These are phyloP conservation scores for Reticulitermes speratus DNA, from an alignment of 1,140 invertebrate species.

Conservation along the genomic window DNA sequence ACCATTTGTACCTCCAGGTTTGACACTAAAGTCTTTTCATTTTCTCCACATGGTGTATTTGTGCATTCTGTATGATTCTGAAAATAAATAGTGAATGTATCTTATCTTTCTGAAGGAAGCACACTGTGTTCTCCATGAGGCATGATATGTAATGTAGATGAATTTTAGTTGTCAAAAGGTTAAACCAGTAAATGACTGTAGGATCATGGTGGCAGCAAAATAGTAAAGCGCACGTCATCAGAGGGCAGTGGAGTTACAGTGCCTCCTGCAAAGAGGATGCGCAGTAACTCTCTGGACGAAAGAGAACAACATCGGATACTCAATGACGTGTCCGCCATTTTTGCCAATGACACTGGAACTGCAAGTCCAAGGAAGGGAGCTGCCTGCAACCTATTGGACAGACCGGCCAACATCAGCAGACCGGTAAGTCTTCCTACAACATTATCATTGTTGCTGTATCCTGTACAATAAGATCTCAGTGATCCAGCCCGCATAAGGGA, in stretches of 20 bases:
- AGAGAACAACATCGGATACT: not conserved
- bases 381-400: slow-evolving; percentile 58
- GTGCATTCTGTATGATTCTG: too few species aligned
- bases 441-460: too few species aligned
- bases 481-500: too few species aligned
- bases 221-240: slow-evolving; percentile 11
- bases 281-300: slow-evolving; percentile 24
- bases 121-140: too few species aligned
- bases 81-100: too few species aligned
- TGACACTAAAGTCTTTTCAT: too few species aligned
- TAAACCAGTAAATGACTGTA: not conserved
- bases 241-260: not conserved
- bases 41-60: too few species aligned
- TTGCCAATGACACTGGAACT: slow-evolving; percentile 49
- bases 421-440: slow-evolving; percentile 55
- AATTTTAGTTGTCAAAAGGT: too few species aligned
- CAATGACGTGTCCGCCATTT: slow-evolving; percentile 1
- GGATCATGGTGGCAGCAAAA: slow-evolving; percentile 24
- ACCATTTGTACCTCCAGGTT: too few species aligned
- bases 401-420: slow-evolving; percentile 64
- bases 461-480: not conserved
- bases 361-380: slow-evolving; percentile 54
- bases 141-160: too few species aligned
- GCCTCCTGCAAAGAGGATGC: slow-evolving; percentile 26
- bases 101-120: too few species aligned